Conservation (phyloP, 2,888 invertebrate genomes). For the Esperia sulphurella region DNA sequence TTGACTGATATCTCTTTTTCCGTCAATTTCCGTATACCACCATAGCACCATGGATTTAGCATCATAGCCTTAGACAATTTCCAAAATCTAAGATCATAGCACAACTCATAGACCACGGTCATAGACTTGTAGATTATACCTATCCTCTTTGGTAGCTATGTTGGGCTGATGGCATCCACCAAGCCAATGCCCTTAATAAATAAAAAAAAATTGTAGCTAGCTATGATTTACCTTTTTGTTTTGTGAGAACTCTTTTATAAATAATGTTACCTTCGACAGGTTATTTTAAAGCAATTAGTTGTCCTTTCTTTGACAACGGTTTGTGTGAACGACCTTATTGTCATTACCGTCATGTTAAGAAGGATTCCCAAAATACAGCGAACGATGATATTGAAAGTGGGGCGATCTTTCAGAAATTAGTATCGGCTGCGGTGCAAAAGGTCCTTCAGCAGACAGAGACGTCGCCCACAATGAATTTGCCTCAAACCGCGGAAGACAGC, state of each 20-base stretch:
- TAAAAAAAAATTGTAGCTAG: too few species aligned
- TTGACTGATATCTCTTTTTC: too few species aligned
- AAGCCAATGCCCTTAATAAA: too few species aligned
- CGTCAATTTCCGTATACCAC: too few species aligned
- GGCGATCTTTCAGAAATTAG: constrained; percentile 77
- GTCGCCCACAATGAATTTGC: constrained; percentile 27
- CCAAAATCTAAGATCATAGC: too few species aligned
- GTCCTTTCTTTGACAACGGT: constrained; percentile 90
- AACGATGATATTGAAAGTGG: constrained; percentile 68
- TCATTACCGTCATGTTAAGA: constrained; percentile 92
- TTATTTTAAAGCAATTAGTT: constrained; percentile 90
- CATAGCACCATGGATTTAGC: too few species aligned
- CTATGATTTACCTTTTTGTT: too few species aligned
- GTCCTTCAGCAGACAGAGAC: constrained; percentile 74
- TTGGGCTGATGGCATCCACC: too few species aligned
- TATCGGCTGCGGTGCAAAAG: constrained; percentile 81
- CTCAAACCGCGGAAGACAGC: constrained; percentile 15
- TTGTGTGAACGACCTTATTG: constrained; percentile 94
- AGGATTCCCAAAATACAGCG: constrained; percentile 75
- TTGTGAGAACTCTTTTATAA: constrained; percentile 40
- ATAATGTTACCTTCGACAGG: constrained; percentile 94
- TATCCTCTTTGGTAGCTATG: too few species aligned
- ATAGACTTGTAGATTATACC: too few species aligned
- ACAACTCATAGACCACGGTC: too few species aligned
- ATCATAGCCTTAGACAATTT: too few species aligned